phyloP scores from a whole-genome alignment of 2,113 vertebrate genomes.

The Callithrix jacchus region DNA sequence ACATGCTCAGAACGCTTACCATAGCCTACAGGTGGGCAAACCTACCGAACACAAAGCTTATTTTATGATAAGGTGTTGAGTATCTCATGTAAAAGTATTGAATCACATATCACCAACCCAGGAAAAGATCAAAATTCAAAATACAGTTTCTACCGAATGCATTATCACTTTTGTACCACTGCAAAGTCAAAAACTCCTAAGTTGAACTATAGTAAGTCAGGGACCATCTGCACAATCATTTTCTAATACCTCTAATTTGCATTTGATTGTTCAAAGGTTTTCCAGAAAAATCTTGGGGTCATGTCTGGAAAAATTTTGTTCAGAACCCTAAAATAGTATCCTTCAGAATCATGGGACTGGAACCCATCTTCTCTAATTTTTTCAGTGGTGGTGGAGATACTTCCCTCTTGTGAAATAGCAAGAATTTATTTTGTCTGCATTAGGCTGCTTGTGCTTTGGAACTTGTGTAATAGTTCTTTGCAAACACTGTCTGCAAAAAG shows the following conservation, averaged over 20 bases:
- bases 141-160: neutral
- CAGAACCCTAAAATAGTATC: neutral
- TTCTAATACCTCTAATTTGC: neutral
- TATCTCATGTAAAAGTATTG: neutral
- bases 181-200: neutral
- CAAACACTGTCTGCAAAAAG: neutral
- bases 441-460: neutral
- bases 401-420: neutral
- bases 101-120: neutral
- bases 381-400: fast-evolving
- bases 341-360: neutral
- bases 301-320: neutral
- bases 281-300: neutral
- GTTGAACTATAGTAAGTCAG: neutral
- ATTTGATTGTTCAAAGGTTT: neutral
- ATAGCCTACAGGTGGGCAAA: neutral
- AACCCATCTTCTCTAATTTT: neutral
- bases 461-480: neutral
- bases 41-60: neutral
- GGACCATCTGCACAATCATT: neutral
- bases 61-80: neutral
- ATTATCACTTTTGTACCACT: neutral
- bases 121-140: neutral
- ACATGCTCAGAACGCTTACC: neutral
- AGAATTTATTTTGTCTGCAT: neutral